Base-by-base conservation (phyloP, 2,797 vertebrate genomes). In the Gymnodraco acuticeps region DNA sequence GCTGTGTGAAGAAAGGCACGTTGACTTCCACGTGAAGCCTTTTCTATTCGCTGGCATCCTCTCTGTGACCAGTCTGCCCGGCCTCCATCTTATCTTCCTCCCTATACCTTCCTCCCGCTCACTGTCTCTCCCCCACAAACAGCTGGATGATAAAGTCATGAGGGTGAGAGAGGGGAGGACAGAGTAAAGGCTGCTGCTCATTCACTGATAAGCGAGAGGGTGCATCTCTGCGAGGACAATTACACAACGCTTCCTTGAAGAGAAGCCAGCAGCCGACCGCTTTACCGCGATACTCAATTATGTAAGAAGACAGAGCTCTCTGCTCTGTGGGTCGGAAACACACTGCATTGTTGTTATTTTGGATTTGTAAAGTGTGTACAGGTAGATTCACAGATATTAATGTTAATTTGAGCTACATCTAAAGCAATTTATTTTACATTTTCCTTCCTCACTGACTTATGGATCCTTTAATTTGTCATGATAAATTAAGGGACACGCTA, bases 1-100 rank as follows among this genome's bases (percentile, higher is more conserved):
- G 64, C 55, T 33, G 74, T 54, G 52, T 41, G 60, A 70, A 16
- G 19, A 83, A 76, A n/a, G 68, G 82, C 90, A 93, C 89, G 77
- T 91, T 90, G 84, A 60, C 78, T 70, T 88, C 84, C 89, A 91
- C 88, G 87, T 93, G 92, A 88, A 81, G 75, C 75, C 68, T 66
- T 75, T 54, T 70, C 75, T 71, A 15, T 76, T 78, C 13, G 55
- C 78, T 56, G 79, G 65, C 77, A 79, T 83, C 77, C 65, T 80
- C 65, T 72, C 41, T 70, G 76, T 73, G 77, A 82, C 80, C 88
- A 71, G 73, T 88, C 84, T 86, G 53, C 80, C 52, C 61, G 77
- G 86, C 69, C 70, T 80, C 64, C 38, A 1, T 46, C 47, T 64
- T 58, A 54, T 45, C 45, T 46, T 33, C 6, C 31, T 54, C 54